These are phyloP conservation scores for Drosophila gunungcola DNA, from an alignment of 1,140 invertebrate species.

Conservation along the genomic window DNA sequence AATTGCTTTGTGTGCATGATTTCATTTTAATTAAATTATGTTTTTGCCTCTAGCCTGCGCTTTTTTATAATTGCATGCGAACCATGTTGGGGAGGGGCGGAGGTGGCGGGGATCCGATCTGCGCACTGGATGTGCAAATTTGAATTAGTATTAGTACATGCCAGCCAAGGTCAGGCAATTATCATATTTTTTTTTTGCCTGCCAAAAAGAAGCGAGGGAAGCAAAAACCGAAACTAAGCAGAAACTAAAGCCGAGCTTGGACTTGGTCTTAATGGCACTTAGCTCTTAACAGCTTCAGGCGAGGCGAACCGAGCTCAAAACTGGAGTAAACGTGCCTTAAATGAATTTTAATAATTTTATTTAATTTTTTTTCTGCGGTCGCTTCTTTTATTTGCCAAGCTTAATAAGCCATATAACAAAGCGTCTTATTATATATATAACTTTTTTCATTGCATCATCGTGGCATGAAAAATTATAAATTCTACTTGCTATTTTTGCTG, in stretches of 20 bases:
- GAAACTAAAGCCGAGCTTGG: slow-evolving; percentile 36
- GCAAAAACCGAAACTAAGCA: slow-evolving; percentile 35
- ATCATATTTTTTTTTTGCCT: slow-evolving; percentile 73
- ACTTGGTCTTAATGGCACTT: slow-evolving; percentile 53
- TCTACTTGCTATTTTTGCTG: slow-evolving; percentile 77
- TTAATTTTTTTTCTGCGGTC: slow-evolving; percentile 26
- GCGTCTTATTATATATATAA: slow-evolving; percentile 52
- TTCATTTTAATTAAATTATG: slow-evolving; percentile 84
- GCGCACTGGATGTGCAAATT: slow-evolving; percentile 69
- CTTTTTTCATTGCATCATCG: slow-evolving; percentile 70
- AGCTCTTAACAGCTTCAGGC: slow-evolving; percentile 37
- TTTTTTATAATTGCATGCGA: slow-evolving; percentile 77
- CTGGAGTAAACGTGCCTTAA: slow-evolving; percentile 81
- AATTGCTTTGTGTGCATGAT: slow-evolving; percentile 82
- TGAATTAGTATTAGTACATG: slow-evolving; percentile 69
- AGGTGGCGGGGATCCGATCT: slow-evolving; percentile 10
- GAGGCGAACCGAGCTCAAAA: slow-evolving; percentile 49
- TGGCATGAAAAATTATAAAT: slow-evolving; percentile 70
- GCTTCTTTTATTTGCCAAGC: slow-evolving; percentile 22
- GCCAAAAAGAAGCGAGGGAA: slow-evolving; percentile 50
- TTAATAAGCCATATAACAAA: slow-evolving; percentile 60
- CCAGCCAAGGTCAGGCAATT: slow-evolving; percentile 79
- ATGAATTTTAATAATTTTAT: slow-evolving; percentile 64
- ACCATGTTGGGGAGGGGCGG: slow-evolving; percentile 19
- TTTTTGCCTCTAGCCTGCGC: slow-evolving; percentile 58